Evolutionary conservation across 2,113 vertebrate species (phyloP).

Genomic region (Ameiurus melas): DNA sequence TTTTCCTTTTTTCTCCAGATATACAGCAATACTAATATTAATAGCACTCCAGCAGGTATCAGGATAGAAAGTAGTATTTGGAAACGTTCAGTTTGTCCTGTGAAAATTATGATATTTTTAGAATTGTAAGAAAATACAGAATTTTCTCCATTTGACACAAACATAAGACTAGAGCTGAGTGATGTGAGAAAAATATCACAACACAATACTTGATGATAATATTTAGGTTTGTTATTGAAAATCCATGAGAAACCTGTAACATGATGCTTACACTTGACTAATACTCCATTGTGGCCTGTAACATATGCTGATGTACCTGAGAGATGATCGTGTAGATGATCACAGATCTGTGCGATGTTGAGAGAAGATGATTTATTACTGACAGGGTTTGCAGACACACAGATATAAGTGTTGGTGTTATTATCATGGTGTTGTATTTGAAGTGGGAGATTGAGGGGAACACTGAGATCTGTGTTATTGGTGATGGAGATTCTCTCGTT

Average conservation of each 20-base stretch:
- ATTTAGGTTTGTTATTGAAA: background rate
- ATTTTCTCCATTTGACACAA: background rate
- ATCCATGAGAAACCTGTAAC: background rate
- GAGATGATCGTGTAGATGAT: too few relatives aligned
- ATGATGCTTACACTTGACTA: background rate
- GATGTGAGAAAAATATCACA: background rate
- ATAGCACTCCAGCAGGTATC: background rate
- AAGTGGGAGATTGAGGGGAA: background rate
- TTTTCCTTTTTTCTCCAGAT: background rate
- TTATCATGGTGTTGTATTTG: background rate
- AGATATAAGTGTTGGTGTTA: constrained; percentile 1
- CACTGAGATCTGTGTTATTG: constrained; percentile 25
- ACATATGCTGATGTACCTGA: background rate
- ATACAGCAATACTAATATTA: background rate
- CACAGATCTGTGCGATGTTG: background rate
- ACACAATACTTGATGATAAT: too few relatives aligned
- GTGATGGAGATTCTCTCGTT: constrained; percentile 13
- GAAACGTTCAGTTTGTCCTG: background rate
- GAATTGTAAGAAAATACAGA: background rate
- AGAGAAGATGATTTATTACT: background rate
- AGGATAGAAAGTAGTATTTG: background rate
- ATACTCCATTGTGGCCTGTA: background rate
- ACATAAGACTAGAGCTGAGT: background rate
- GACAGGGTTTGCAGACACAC: constrained; percentile 24
- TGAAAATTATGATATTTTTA: background rate